A percentile compares a stretch with the other conserved stretches of the same genome.
phyloP scores from a whole-genome alignment of 2,113 vertebrate genomes.

The crab-eating macaque (Macaca fascicularis) region T2T-MFA8v1.1 NC_088377.1:137346001-137346500 shows the following conservation, averaged over 20 bases:
- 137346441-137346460: not conserved
- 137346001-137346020: conserved; percentile 31
- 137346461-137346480: not conserved
- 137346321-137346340: not conserved
- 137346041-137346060: conserved; percentile 20
- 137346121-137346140: too few relatives aligned
- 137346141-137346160: not conserved
- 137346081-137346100: not conserved
- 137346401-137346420: not conserved
- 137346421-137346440: not conserved
- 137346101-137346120: not conserved
- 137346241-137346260: not conserved
- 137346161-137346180: not conserved
- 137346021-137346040: conserved; percentile 49
- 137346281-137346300: not conserved
- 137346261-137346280: not conserved
- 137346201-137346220: not conserved
- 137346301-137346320: not conserved
- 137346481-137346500: not conserved
- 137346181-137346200: not conserved
- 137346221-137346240: not conserved
- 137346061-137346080: conserved; percentile 31
- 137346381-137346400: not conserved
- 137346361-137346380: conserved; percentile 1
- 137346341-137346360: not conserved